These are phyloP conservation scores for Urosaurus nigricauda DNA, from an alignment of 2,797 vertebrate genomes.

Conservation along the genomic window DNA sequence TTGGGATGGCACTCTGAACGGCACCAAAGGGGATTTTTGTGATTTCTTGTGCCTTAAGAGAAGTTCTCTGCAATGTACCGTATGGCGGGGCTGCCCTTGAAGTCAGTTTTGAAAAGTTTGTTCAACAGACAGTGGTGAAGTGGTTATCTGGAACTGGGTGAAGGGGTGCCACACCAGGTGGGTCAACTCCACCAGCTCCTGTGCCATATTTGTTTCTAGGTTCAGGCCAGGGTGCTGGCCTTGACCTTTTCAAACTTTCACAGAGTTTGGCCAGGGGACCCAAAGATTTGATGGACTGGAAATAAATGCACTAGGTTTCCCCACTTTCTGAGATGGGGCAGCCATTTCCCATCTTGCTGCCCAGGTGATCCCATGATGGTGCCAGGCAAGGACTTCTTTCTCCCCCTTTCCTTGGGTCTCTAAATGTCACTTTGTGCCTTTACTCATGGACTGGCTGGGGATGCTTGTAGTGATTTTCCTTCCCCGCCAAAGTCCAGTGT, in stretches of 20 bases:
- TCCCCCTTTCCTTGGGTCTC: background rate
- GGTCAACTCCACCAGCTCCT: background rate
- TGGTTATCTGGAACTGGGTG: background rate
- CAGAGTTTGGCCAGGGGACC: too few species aligned
- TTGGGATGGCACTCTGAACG: background rate
- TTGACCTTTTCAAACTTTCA: too few species aligned
- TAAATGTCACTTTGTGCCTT: background rate
- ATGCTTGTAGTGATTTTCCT: background rate
- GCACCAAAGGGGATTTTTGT: background rate
- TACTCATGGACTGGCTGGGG: too few species aligned
- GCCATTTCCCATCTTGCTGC: background rate
- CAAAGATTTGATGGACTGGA: too few species aligned
- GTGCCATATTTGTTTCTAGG: background rate
- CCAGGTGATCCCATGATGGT: background rate
- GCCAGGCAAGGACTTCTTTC: background rate
- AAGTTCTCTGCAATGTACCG: background rate
- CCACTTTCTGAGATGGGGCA: background rate
- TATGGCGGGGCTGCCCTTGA: background rate
- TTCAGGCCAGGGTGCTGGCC: background rate
- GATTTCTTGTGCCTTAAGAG: too few species aligned
- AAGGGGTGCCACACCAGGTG: background rate
- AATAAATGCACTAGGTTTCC: background rate
- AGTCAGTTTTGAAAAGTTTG: background rate
- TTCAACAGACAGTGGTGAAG: background rate
- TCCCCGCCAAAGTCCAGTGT: background rate